A percentile compares a stretch with the other conserved stretches of the same genome.
These are phyloP conservation scores for Drosophila anomalata DNA, from an alignment of 2,888 invertebrate genomes.

Conservation along the genomic window DNA sequence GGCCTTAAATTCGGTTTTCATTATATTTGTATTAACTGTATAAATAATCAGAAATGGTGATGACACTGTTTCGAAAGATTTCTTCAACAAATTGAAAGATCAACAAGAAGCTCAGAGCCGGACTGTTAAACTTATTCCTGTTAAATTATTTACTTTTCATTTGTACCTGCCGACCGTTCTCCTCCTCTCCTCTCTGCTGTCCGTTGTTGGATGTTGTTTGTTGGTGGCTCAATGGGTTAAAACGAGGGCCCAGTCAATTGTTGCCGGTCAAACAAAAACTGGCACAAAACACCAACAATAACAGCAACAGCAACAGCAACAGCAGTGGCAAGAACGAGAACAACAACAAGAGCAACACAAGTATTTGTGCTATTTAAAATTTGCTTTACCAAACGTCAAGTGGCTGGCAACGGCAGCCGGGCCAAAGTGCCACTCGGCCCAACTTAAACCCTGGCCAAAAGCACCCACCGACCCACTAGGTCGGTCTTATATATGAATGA, in stretches of 20 bases:
- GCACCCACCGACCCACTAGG: not conserved
- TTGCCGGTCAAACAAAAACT: conserved; percentile 69
- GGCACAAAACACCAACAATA: conserved; percentile 58
- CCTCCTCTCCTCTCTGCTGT: no score
- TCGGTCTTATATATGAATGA: conserved; percentile 3
- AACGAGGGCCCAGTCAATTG: conserved; percentile 54
- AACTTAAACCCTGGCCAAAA: conserved; percentile 55
- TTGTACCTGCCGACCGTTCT: conserved; percentile 29
- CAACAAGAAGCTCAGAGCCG: conserved; percentile 20
- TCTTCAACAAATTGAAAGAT: conserved; percentile 38
- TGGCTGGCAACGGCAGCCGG: conserved; percentile 65
- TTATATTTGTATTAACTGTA: conserved; percentile 40
- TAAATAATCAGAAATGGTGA: not conserved
- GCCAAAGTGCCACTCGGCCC: conserved; percentile 68
- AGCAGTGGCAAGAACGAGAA: conserved; percentile 14
- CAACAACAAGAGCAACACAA: conserved; percentile 51
- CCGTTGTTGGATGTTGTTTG: conserved; percentile 1
- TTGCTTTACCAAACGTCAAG: conserved; percentile 69
- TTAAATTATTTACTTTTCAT: conserved; percentile 45
- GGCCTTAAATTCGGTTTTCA: conserved; percentile 52
- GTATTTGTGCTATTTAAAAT: conserved; percentile 76
- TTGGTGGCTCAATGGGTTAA: conserved; percentile 51
- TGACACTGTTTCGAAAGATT: conserved; percentile 8
- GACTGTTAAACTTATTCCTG: conserved; percentile 42
- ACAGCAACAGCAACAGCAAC: conserved; percentile 23